These are phyloP conservation scores for Apostichopus parvimensis DNA, from an alignment of 35 echinoderm and acorn worm species.

Conservation along the genomic window DNA sequence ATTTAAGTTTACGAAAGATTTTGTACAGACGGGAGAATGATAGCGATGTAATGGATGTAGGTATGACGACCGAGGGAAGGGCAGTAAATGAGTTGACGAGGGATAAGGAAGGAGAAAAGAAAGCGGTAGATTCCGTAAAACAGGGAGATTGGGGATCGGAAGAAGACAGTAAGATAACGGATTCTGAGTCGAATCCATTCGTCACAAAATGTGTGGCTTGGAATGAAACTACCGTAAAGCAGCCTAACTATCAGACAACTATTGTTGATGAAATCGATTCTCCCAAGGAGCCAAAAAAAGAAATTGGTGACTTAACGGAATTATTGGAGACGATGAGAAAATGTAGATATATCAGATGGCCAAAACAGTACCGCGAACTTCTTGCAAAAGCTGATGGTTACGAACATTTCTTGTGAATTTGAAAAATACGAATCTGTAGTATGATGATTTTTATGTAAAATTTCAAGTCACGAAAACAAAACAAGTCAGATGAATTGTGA, in stretches of 20 bases:
- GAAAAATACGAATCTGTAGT: too few species aligned
- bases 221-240: constrained; percentile 40
- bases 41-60: too few species aligned
- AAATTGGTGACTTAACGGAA: constrained; percentile 34
- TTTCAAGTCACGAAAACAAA: too few species aligned
- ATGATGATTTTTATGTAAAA: too few species aligned
- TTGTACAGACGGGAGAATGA: too few species aligned
- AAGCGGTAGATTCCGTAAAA: not conserved
- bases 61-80: too few species aligned
- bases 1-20: too few species aligned
- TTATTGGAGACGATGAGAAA: constrained; percentile 38
- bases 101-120: too few species aligned
- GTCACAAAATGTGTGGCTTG: constrained; percentile 55
- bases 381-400: constrained; percentile 24
- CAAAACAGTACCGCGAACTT: constrained; percentile 23
- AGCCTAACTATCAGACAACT: not conserved
- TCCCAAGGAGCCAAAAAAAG: not conserved
- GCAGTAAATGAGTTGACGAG: too few species aligned
- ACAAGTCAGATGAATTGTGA: too few species aligned
- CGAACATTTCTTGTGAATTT: not conserved
- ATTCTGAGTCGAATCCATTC: not conserved
- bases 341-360: constrained; percentile 50
- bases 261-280: not conserved
- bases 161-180: not conserved
- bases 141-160: not conserved